Evolutionary conservation across 2,113 vertebrate species (phyloP).

Genomic region (Melanerpes aurifrons): DNA sequence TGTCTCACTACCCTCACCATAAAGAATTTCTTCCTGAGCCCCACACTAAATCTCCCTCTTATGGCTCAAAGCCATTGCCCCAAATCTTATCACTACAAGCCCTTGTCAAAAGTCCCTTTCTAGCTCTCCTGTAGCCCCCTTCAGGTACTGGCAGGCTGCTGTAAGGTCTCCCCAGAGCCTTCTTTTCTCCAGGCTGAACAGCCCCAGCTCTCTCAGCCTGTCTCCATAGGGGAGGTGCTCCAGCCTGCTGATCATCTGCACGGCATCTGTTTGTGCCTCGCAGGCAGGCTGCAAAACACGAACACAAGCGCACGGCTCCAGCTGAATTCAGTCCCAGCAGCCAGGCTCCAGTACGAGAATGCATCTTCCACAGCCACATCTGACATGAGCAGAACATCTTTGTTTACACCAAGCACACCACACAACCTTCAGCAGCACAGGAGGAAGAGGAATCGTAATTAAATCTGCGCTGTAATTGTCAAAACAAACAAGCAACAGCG

Average conservation of each 20-base stretch:
- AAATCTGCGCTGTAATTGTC: constrained; percentile 21
- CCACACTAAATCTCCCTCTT: too few species aligned
- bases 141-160: too few species aligned
- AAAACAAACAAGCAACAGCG: constrained; percentile 55
- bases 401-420: constrained; percentile 17
- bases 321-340: rapidly evolving
- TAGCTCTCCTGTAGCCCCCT: too few species aligned
- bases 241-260: neutral
- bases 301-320: rapidly evolving
- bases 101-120: too few species aligned
- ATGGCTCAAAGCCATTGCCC: too few species aligned
- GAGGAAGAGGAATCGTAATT: constrained; percentile 5
- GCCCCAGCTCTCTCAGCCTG: too few species aligned
- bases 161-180: too few species aligned
- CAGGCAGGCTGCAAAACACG: rapidly evolving
- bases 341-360: rapidly evolving
- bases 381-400: constrained; percentile 16
- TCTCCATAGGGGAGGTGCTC: too few species aligned
- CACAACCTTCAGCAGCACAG: neutral
- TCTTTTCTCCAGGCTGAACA: too few species aligned
- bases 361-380: neutral
- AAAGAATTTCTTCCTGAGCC: too few species aligned
- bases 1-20: too few species aligned
- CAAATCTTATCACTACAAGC: too few species aligned
- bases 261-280: neutral